Evolutionary conservation across 1,140 invertebrate species (phyloP), one percentile per base, ranked within the genome.

Genomic region (Triops longicaudatus): DNA sequence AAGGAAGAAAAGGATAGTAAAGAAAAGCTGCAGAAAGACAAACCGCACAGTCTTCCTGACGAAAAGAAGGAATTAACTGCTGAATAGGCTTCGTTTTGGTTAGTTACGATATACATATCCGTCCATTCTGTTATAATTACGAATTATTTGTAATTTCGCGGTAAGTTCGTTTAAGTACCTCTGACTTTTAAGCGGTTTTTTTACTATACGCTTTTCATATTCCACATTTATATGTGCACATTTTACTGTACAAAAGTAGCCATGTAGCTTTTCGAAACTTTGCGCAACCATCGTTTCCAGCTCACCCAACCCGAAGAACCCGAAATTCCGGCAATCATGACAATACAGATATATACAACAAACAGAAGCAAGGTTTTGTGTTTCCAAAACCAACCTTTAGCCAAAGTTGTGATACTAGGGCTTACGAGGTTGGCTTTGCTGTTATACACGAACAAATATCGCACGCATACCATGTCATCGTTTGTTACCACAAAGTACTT

Each of bases 401-500:
- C 50, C 50, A 63, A 63, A 63, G 22, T 22, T 63, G 50, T n/a
- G 22, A 63, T 6, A 22, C 22, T 63, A 6, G 17, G 50, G 50
- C 50, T 63, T 10, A 63, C 50, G 5, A 63, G 50, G 22, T 63
- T 22, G 50, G 17, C 50, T 22, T 63, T 63, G 50, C 50, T 63
- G 50, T 22, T 77, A 79, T 93, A 95, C 14, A 95, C 86, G 27
- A 95, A 84, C 22, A 95, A 83, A 83, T 94, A 93, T 75, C 91
- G 88, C 11, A 94, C 86, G 80, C 90, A 86, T 12, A 94, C 86
- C 77, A 92, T 84, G 80, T 93, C 91, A 82, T 90, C 91, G 81
- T 93, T 93, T 74, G 87, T 87, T 27, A 92, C 90, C 73, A 93
- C 84, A 81, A 90, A 92, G 83, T 92, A 91, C 80, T 90, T 91